Conservation (phyloP, 2,888 invertebrate species). For the Cenopis cana region DNA sequence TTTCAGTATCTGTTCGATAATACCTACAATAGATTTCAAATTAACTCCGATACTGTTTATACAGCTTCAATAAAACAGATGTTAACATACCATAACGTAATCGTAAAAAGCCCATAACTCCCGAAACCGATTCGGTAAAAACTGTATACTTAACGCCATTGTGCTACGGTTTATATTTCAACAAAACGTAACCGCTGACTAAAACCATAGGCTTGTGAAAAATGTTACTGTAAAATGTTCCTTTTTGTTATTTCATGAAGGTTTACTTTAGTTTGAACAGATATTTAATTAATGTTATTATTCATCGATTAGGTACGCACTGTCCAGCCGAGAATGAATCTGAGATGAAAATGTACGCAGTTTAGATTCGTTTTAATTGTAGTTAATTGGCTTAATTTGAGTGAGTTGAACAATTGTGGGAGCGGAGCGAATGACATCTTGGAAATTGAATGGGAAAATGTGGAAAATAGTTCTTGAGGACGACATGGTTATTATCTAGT, state of each 20-base stretch:
- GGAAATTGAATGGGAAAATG: conserved; percentile 11
- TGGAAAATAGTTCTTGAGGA: conserved; percentile 4
- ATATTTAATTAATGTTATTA: not conserved
- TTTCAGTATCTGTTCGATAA: not conserved
- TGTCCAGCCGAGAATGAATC: conserved; percentile 19
- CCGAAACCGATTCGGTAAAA: not conserved
- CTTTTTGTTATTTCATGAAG: not conserved
- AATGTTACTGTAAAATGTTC: conserved; percentile 5
- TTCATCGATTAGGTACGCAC: conserved; percentile 19
- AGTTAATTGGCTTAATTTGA: not conserved
- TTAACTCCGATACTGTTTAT: conserved; percentile 21
- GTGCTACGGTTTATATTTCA: conserved; percentile 9
- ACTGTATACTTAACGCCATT: not conserved
- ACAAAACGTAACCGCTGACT: not conserved
- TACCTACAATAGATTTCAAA: conserved; percentile 15
- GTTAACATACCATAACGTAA: conserved; percentile 7
- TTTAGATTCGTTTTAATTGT: conserved; percentile 28
- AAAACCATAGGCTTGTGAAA: not conserved
- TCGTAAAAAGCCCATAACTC: not conserved
- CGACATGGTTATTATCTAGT: not conserved
- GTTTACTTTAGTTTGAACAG: conserved; percentile 7
- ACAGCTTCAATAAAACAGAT: conserved; percentile 30
- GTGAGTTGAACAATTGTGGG: conserved; percentile 25
- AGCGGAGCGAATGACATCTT: conserved; percentile 11
- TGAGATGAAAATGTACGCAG: conserved; percentile 3